Percentiles rank a stretch among this genome's conserved stretches.
phyloP scores from a whole-genome alignment of 2,113 vertebrate genomes.

The Microcebus ravelobensis region DNA sequence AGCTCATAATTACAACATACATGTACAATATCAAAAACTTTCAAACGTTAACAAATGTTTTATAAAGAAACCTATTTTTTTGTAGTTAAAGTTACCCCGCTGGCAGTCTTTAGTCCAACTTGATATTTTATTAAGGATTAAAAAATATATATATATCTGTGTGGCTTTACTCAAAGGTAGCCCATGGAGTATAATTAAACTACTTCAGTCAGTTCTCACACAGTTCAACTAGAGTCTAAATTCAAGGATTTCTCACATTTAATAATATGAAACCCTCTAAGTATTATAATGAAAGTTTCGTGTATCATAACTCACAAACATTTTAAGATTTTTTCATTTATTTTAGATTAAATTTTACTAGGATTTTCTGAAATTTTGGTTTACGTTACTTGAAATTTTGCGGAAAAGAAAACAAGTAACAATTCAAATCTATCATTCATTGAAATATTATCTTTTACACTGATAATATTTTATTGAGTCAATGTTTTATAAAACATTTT shows the following conservation, averaged over 20 bases:
- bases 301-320: neutral
- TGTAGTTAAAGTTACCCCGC: neutral
- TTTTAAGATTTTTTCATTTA: neutral
- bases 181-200: neutral
- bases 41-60: neutral
- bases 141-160: no score
- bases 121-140: no score
- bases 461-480: neutral
- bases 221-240: neutral
- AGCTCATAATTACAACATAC: neutral
- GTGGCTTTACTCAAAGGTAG: slow-evolving; percentile 6
- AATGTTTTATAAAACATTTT: neutral
- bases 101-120: neutral
- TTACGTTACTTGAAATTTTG: neutral
- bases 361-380: neutral
- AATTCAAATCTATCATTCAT: neutral
- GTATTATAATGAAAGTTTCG: neutral
- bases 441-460: neutral
- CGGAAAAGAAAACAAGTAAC: neutral
- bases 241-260: neutral
- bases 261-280: neutral
- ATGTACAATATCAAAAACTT: neutral
- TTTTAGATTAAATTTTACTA: neutral
- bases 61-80: neutral
- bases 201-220: neutral